These are phyloP conservation scores for Heliothis subflexa DNA, from an alignment of 1,140 invertebrate genomes.

Conservation along the genomic window DNA sequence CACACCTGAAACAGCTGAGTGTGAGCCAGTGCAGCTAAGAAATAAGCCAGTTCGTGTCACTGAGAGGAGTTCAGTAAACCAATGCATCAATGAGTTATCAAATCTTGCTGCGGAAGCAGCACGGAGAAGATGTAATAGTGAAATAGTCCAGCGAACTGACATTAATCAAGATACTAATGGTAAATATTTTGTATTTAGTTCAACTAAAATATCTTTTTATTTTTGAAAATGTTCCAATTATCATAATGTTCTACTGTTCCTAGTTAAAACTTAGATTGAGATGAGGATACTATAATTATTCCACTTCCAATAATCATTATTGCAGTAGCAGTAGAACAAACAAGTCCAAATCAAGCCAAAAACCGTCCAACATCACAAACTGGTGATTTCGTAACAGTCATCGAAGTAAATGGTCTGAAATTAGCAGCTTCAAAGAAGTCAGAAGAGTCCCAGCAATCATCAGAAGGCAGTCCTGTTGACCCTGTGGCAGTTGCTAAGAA, in stretches of 20 bases:
- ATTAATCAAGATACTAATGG: constrained; percentile 70
- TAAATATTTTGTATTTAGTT: constrained; percentile 48
- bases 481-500: constrained; percentile 83
- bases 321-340: constrained; percentile 73
- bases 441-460: constrained; percentile 79
- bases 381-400: constrained; percentile 95
- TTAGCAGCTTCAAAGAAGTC: constrained; percentile 78
- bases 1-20: constrained; percentile 68
- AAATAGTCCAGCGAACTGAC: constrained; percentile 79
- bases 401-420: constrained; percentile 92
- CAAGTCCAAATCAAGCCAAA: constrained; percentile 77
- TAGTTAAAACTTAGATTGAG: not conserved
- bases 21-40: constrained; percentile 79
- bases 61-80: constrained; percentile 87
- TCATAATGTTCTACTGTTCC: not conserved
- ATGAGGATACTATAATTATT: constrained; percentile 6
- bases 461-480: constrained; percentile 80
- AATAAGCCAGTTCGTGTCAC: constrained; percentile 73
- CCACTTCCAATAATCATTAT: constrained; percentile 1
- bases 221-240: not conserved
- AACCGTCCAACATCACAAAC: constrained; percentile 86
- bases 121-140: constrained; percentile 80
- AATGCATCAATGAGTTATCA: constrained; percentile 89
- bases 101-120: constrained; percentile 81
- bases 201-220: no score